Base-by-base conservation (phyloP, 2,113 vertebrate genomes). In the Orycteropus afer region DNA sequence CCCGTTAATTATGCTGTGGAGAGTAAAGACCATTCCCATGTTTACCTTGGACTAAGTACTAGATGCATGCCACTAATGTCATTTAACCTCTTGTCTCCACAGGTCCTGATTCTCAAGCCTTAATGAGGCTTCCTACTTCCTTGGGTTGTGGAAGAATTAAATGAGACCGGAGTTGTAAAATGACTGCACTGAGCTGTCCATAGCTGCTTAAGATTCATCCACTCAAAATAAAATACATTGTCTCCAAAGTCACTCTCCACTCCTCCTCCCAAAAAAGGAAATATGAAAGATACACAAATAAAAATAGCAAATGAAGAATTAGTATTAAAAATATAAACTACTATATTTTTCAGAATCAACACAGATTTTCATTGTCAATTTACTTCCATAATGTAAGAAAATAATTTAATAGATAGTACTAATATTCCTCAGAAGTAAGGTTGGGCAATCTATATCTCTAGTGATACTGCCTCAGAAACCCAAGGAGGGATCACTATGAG, bases 351-450 rank as follows among this genome's bases (percentile, higher is more conserved):
- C n/a, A 63, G 74, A 86, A 87, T 14, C 87, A 91, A 89, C 69
- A 85, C 17, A 86, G 71, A 65, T 90, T 95, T 91, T 84, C 96
- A 87, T 67, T 59, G 71, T 93, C 69, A 87, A 96, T 97, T 91
- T 77, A 90, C 93, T 98, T 94, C 69, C 90, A 61, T 0, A 20
- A 23, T 93, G 45, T 61, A 97, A 97, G 82, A 94, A 97, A 97
- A 95, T 20, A 11, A 74, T 89, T 86, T 96, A 96, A 93, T 73
- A 94, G 94, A 94, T 96, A 96, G 59, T 93, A 93, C 82, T 97
- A 98, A 97, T 93, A 97, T n/a, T n/a, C n/a, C n/a, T n/a, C n/a
- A n/a, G n/a, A n/a, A n/a, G n/a, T n/a, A n/a, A n/a, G n/a, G n/a
- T n/a, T n/a, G n/a, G n/a, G n/a, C n/a, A n/a, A n/a, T n/a, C n/a